phyloP scores from a whole-genome alignment of 2,113 vertebrate genomes.

The Pachycephala philippinensis region DNA sequence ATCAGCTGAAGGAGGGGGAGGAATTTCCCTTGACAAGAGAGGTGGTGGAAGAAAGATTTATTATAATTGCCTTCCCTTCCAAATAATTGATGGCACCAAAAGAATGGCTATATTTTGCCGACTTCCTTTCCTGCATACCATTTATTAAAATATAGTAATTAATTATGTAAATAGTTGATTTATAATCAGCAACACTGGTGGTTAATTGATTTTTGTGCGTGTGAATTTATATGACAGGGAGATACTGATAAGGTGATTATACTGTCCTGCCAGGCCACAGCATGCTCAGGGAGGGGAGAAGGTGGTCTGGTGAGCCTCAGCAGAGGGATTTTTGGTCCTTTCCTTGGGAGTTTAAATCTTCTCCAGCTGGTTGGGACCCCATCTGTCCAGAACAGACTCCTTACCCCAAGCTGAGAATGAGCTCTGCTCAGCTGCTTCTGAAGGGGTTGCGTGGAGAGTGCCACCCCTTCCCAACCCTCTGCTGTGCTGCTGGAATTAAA shows the following conservation, averaged over 20 bases:
- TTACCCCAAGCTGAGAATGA: not conserved
- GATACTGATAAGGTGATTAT: not conserved
- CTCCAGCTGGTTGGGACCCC: not conserved
- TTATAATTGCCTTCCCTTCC: slow-evolving; percentile 49
- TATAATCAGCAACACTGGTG: slow-evolving; percentile 46
- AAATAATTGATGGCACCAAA: slow-evolving; percentile 54
- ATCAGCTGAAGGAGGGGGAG: slow-evolving; percentile 12
- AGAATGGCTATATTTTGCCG: slow-evolving; percentile 46
- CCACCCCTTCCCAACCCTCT: not conserved
- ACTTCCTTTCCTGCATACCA: slow-evolving; percentile 5
- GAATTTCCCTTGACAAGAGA: slow-evolving; percentile 40
- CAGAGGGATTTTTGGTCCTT: not conserved
- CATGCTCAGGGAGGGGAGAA: fast-evolving
- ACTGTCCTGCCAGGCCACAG: not conserved
- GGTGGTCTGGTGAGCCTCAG: not conserved
- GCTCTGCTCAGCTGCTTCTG: not conserved
- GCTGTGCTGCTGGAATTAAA: not conserved
- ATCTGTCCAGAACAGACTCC: not conserved
- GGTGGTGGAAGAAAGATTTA: slow-evolving; percentile 34
- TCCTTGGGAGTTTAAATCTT: not conserved
- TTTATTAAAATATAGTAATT: slow-evolving; percentile 71
- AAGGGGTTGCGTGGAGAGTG: not conserved
- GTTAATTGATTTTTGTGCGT: slow-evolving; percentile 62
- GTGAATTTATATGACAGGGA: not conserved
- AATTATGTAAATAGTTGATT: slow-evolving; percentile 73